phyloP scores from a whole-genome alignment of 1,140 invertebrate species.

The Centruroides sculpturatus region DNA sequence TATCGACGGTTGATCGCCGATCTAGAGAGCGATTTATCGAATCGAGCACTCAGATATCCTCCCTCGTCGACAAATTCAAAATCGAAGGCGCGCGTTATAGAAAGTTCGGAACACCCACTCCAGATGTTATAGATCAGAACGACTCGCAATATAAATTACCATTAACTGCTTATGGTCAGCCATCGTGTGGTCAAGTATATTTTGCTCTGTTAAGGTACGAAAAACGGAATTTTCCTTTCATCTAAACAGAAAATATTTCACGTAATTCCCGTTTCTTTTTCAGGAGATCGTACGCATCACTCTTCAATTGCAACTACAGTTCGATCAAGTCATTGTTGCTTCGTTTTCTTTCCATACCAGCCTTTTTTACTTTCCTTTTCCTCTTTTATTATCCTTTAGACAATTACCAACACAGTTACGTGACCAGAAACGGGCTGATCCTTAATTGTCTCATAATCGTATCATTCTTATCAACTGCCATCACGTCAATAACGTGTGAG shows the following conservation, averaged over 20 bases:
- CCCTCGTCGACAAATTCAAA: slow-evolving; percentile 78
- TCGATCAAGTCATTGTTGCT: slow-evolving; percentile 56
- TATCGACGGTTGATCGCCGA: slow-evolving; percentile 76
- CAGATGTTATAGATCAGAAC: neutral
- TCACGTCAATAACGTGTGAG: slow-evolving; percentile 46
- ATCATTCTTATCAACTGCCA: slow-evolving; percentile 55
- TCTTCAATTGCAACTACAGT: slow-evolving; percentile 45
- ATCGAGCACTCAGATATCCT: slow-evolving; percentile 79
- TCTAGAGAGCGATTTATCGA: slow-evolving; percentile 76
- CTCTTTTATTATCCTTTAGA: slow-evolving; percentile 54
- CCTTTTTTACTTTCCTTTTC: slow-evolving; percentile 61
- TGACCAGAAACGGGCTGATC: slow-evolving; percentile 59
- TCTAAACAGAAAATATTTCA: too few species aligned
- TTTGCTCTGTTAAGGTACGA: slow-evolving; percentile 53
- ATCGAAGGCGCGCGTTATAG: slow-evolving; percentile 52
- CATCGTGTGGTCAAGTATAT: slow-evolving; percentile 50
- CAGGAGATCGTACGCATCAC: slow-evolving; percentile 16
- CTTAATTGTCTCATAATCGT: slow-evolving; percentile 61
- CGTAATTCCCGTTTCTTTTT: too few species aligned
- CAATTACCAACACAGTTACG: slow-evolving; percentile 54
- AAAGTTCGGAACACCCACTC: slow-evolving; percentile 28
- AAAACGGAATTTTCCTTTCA: too few species aligned
- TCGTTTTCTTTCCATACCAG: slow-evolving; percentile 54
- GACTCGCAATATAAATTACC: slow-evolving; percentile 13
- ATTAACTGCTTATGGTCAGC: slow-evolving; percentile 45